Evolutionary conservation across 2,888 invertebrate genomes (phyloP), one percentile per base, ranked within the genome.

Genomic region (Tiliacea aurago): DNA sequence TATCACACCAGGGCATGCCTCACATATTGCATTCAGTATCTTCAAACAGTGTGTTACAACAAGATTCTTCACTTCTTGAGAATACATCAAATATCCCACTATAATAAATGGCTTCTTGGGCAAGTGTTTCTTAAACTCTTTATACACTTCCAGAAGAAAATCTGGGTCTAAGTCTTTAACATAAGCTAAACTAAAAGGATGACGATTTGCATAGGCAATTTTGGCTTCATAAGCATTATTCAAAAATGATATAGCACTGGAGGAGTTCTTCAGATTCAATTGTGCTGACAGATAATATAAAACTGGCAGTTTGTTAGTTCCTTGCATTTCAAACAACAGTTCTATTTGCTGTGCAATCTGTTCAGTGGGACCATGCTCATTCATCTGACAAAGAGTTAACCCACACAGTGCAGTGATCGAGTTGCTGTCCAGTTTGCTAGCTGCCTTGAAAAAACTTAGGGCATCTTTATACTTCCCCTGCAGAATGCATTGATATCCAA

Each of bases 271-370:
- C 0, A 94, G 93, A 83, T 96, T 95, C 37, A 97, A 93, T 90
- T 97, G 97, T 1, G 98, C 97, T 18, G 97, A 97, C 90, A 98
- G 95, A 77, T 97, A 97, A 56, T 97, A 94, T 6, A 98, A 90
- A 59, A 98, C 94, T 45, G 98, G 97, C 28, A 98, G 96, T 74
- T 97, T 97, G 61, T 97, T 97, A 10, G 97, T 96, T 15, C 97
- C 97, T 84, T 97, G 97, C 93, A 98, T 98, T 93, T 99, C 98
- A 90, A 97, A 97, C 2, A 99, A 95, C 87, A 99, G 97, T 86
- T 99, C 98, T 51, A 99, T 96, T 94, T 99, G 99, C 86, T 99
- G 98, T 15, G 97, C 97, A 0, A 98, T 97, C 88, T 98, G 97
- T 53, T 98, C 98, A 4, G 97, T 97, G 0, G 96, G 95, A 45